Conservation (phyloP, 2,797 vertebrate species). For the Acridotheres tristis region DNA sequence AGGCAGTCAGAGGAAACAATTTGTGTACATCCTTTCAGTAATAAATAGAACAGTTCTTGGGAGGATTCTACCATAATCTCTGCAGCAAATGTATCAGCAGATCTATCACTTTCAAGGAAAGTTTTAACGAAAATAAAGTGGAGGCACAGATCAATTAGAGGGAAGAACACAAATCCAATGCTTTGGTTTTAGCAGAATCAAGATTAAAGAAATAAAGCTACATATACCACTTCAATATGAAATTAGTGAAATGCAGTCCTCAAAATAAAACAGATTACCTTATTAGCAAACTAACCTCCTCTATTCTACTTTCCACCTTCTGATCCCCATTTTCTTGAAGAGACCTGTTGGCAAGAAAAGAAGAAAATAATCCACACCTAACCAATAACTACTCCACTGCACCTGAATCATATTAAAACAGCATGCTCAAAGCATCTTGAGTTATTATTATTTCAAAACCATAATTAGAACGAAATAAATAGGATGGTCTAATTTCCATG, state of each 20-base stretch:
- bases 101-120: background rate
- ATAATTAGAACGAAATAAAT: background rate
- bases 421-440: background rate
- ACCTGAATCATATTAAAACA: background rate
- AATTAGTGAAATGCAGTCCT: background rate
- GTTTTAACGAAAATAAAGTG: background rate
- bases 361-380: background rate
- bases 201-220: background rate
- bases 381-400: background rate
- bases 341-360: slow-evolving; percentile 79
- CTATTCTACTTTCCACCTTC: slow-evolving; percentile 92
- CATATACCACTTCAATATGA: background rate
- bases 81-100: background rate
- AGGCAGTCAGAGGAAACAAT: background rate
- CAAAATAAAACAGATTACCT: background rate
- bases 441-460: background rate
- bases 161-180: background rate
- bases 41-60: background rate
- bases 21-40: background rate
- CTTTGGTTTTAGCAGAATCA: background rate
- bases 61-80: background rate
- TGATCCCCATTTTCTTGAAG: slow-evolving; percentile 92
- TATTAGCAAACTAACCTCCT: slow-evolving; percentile 86
- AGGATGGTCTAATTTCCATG: fast-evolving
- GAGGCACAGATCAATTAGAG: background rate